Evolutionary conservation across 2,797 vertebrate genomes (phyloP).

Genomic region (Ctenosaura bakeri): DNA sequence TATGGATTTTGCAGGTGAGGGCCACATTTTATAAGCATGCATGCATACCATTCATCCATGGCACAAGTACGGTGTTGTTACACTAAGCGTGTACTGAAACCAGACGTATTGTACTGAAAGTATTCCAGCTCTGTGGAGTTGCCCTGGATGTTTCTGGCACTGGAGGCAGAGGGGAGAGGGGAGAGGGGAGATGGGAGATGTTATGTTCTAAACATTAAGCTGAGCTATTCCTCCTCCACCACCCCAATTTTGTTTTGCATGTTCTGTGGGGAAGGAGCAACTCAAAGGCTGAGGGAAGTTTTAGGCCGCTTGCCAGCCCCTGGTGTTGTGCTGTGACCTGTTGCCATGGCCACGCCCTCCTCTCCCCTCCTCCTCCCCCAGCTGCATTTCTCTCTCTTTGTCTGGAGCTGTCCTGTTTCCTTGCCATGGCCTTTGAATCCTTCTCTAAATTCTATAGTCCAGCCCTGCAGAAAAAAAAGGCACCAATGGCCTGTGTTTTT

Average conservation of each 20-base stretch:
- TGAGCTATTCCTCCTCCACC: background rate
- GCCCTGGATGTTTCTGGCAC: background rate
- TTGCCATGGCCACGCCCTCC: conserved; percentile 32
- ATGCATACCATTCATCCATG: background rate
- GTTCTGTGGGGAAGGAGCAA: conserved; percentile 14
- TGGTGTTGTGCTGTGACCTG: conserved; percentile 42
- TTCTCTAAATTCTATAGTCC: conserved; percentile 1
- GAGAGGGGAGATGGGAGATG: background rate
- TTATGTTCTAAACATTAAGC: background rate
- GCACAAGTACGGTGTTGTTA: background rate
- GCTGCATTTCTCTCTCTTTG: conserved; percentile 23
- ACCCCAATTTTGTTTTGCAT: background rate
- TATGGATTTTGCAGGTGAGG: background rate
- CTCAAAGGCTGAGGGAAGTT: conserved; percentile 16
- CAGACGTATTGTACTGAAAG: background rate
- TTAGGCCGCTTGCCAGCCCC: conserved; percentile 28
- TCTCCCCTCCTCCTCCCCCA: background rate
- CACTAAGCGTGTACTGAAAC: background rate
- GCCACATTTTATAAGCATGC: background rate
- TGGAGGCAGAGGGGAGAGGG: background rate
- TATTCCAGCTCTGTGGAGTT: conserved; percentile 8
- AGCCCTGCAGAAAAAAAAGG: background rate
- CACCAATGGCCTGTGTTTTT: conserved; percentile 20
- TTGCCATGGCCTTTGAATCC: conserved; percentile 44
- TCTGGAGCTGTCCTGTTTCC: conserved; percentile 35